Evolutionary conservation across 2,888 invertebrate species (phyloP).

Genomic region (Synanthedon tipuliformis): DNA sequence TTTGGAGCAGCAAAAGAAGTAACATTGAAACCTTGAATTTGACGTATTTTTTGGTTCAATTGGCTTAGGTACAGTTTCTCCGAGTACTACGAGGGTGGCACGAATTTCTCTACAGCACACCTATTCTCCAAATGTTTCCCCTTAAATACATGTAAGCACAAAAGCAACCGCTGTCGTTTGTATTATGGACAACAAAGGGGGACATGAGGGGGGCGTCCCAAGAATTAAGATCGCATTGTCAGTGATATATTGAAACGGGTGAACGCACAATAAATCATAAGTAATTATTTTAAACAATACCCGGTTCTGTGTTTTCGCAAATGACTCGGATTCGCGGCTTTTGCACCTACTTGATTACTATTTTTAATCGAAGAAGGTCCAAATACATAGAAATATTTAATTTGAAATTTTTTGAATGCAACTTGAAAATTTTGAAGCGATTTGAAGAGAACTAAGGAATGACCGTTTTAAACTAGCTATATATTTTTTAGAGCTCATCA

Average conservation of each 20-base stretch:
- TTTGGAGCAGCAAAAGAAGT: too few species aligned
- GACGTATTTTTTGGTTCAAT: too few species aligned
- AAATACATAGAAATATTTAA: too few species aligned
- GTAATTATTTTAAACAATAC: constrained; percentile 42
- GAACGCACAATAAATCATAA: constrained; percentile 45
- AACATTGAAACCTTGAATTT: too few species aligned
- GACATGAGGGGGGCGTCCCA: constrained; percentile 23
- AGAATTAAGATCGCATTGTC: constrained; percentile 43
- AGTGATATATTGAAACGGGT: constrained; percentile 45
- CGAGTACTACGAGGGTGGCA: too few species aligned
- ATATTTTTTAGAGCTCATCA: too few species aligned
- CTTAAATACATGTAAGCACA: background rate
- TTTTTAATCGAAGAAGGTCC: background rate
- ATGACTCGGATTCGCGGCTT: background rate
- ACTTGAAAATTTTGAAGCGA: too few species aligned
- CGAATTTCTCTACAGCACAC: too few species aligned
- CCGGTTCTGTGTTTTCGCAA: constrained; percentile 12
- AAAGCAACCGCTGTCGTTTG: constrained; percentile 8
- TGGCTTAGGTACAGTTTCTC: too few species aligned
- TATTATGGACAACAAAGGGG: constrained; percentile 12
- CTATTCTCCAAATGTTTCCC: background rate
- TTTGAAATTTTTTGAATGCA: too few species aligned
- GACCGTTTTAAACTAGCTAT: too few species aligned
- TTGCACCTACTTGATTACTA: background rate
- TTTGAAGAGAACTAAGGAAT: too few species aligned